Evolutionary conservation across 1,140 invertebrate genomes (phyloP).

Genomic region (Ceratina australensis): DNA sequence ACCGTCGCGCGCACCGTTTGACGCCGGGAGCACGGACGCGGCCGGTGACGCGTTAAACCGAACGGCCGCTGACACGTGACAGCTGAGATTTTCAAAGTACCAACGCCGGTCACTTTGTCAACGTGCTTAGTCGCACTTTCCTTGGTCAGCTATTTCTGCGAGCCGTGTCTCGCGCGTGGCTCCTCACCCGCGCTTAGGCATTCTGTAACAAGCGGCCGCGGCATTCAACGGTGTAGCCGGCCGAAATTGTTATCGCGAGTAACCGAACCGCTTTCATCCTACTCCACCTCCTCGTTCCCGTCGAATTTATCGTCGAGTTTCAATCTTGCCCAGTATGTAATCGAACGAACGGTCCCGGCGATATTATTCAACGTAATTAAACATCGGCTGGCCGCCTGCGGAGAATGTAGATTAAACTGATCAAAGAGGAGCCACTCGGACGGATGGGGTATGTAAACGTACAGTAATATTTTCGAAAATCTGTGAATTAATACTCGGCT

Average conservation of each 20-base stretch:
- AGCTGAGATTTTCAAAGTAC: conserved; percentile 45
- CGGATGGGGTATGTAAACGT: too few relatives aligned
- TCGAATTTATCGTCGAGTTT: conserved; percentile 38
- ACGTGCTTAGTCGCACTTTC: conserved; percentile 54
- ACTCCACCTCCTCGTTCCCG: conserved; percentile 6
- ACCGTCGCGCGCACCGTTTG: conserved; percentile 4
- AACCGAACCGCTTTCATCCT: neutral
- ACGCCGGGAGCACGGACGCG: neutral
- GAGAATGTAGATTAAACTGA: conserved; percentile 30
- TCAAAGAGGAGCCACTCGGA: neutral
- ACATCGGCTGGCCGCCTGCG: conserved; percentile 12
- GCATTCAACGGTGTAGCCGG: conserved; percentile 14
- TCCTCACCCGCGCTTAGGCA: conserved; percentile 31
- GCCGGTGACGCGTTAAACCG: neutral
- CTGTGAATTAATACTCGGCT: too few relatives aligned
- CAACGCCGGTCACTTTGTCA: conserved; percentile 49
- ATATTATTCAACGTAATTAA: conserved; percentile 49
- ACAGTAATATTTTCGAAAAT: too few relatives aligned
- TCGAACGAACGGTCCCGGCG: conserved; percentile 17
- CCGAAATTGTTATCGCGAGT: conserved; percentile 44
- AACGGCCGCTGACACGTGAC: conserved; percentile 30
- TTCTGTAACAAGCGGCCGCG: conserved; percentile 48
- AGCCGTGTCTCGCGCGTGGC: conserved; percentile 38
- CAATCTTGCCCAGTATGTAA: conserved; percentile 35
- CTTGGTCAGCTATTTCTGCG: conserved; percentile 63